Percentiles rank a stretch among this genome's conserved stretches.
Evolutionary conservation across 1,140 invertebrate genomes (phyloP).

Genomic region (Dendrolimus punctatus): DNA sequence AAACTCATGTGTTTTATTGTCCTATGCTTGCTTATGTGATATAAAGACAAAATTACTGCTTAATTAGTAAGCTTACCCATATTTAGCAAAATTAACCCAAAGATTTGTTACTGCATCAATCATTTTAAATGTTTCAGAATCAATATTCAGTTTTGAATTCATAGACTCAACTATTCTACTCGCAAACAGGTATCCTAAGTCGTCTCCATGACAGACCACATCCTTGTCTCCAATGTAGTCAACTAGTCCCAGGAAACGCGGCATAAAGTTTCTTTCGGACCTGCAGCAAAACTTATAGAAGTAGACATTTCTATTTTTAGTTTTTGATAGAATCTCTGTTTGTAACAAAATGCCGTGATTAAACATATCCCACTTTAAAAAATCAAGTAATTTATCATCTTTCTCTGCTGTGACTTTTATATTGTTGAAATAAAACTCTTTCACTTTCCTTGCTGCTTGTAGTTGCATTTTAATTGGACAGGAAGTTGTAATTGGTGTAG

Average conservation of each 20-base stretch:
- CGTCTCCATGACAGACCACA: slow-evolving; percentile 17
- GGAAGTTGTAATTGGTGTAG: slow-evolving; percentile 20
- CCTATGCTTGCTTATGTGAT: no score
- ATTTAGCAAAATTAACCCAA: slow-evolving; percentile 78
- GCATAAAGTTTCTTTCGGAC: slow-evolving; percentile 17
- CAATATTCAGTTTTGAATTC: slow-evolving; percentile 10
- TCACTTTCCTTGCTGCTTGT: slow-evolving; percentile 9
- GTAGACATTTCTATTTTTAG: slow-evolving; percentile 16
- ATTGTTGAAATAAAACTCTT: slow-evolving; percentile 9
- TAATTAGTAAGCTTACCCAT: slow-evolving; percentile 62
- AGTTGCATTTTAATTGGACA: slow-evolving; percentile 20
- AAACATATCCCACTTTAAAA: slow-evolving; percentile 11
- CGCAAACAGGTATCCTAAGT: slow-evolving; percentile 17
- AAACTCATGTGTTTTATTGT: no score
- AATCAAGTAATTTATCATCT: slow-evolving; percentile 8
- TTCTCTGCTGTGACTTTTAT: slow-evolving; percentile 3
- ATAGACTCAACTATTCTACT: slow-evolving; percentile 4
- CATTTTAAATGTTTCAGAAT: slow-evolving; percentile 7
- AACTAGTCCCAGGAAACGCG: not conserved
- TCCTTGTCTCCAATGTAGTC: slow-evolving; percentile 2
- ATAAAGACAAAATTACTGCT: no score
- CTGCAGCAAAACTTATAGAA: slow-evolving; percentile 23
- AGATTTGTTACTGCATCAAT: slow-evolving; percentile 14
- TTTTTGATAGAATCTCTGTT: slow-evolving; percentile 10
- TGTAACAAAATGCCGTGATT: slow-evolving; percentile 10